These are phyloP conservation scores for Nannobrachium achirus DNA, from an alignment of 2,113 vertebrate genomes.

Conservation along the genomic window DNA sequence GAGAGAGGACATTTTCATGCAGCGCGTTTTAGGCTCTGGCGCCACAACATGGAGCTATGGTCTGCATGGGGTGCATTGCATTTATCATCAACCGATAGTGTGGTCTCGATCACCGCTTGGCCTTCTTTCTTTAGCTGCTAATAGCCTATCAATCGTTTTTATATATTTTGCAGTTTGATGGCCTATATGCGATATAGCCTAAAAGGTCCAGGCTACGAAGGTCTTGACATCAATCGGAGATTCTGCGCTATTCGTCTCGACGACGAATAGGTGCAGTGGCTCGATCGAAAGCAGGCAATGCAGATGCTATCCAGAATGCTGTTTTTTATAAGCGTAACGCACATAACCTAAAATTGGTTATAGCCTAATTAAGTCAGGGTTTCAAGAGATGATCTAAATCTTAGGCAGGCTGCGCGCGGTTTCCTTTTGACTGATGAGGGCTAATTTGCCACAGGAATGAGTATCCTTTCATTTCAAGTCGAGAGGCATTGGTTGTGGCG, in stretches of 20 bases:
- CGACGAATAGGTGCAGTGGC: slow-evolving; percentile 15
- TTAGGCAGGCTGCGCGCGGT: not conserved
- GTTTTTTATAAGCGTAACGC: not conserved
- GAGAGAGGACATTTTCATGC: slow-evolving; percentile 61
- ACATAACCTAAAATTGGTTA: not conserved
- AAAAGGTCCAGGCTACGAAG: slow-evolving; percentile 4
- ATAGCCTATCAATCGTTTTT: not conserved
- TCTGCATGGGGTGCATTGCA: slow-evolving; percentile 57
- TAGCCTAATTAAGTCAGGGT: not conserved
- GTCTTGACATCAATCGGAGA: slow-evolving; percentile 13
- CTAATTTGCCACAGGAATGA: not conserved
- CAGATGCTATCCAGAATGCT: slow-evolving; percentile 18
- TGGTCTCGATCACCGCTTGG: slow-evolving; percentile 11
- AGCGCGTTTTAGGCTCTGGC: slow-evolving; percentile 43
- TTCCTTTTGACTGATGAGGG: not conserved
- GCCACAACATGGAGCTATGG: slow-evolving; percentile 36
- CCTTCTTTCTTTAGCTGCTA: not conserved
- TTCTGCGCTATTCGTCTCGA: slow-evolving; percentile 5
- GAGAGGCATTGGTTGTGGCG: slow-evolving; percentile 57
- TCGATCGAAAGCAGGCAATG: slow-evolving; percentile 26
- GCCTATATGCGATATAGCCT: not conserved
- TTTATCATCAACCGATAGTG: slow-evolving; percentile 4
- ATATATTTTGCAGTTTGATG: not conserved
- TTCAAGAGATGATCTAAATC: not conserved
- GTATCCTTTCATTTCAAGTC: slow-evolving; percentile 52